Evolutionary conservation across 2,888 invertebrate species (phyloP).

Genomic region (Poecilus cupreus): DNA sequence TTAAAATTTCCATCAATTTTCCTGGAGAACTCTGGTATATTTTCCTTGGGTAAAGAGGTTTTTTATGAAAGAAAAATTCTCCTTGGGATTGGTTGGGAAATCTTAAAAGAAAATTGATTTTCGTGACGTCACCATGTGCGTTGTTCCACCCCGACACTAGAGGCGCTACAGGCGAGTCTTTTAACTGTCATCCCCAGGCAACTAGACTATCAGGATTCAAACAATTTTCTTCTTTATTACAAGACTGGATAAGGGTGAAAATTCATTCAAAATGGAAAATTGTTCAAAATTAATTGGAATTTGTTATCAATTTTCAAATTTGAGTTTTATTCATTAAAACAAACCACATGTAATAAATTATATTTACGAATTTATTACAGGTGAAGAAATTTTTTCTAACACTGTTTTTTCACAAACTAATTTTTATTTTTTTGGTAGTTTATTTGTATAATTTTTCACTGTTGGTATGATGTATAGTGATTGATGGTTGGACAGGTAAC

Average conservation of each 20-base stretch:
- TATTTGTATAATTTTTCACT: no score
- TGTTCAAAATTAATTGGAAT: conserved; percentile 53
- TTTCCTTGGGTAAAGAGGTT: not conserved
- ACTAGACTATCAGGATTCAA: no score
- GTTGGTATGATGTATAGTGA: no score
- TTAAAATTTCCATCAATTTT: conserved; percentile 14
- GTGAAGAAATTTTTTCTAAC: no score
- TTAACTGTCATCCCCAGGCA: conserved; percentile 47
- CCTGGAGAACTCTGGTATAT: not conserved
- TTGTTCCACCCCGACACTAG: conserved; percentile 60
- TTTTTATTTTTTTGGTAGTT: no score
- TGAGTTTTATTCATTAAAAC: no score
- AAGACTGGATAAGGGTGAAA: not conserved
- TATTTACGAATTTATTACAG: no score
- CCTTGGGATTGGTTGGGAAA: conserved; percentile 48
- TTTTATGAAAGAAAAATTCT: not conserved
- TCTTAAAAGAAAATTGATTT: conserved; percentile 60
- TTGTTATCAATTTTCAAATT: conserved; percentile 60
- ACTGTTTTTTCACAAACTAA: no score
- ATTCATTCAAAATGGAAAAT: conserved; percentile 49
- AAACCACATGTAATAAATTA: no score
- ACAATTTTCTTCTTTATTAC: no score
- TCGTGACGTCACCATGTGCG: conserved; percentile 65
- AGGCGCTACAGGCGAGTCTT: conserved; percentile 59
- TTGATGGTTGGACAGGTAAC: no score